Base-by-base conservation (phyloP, 2,113 vertebrate genomes). In the Vombatus ursinus region DNA sequence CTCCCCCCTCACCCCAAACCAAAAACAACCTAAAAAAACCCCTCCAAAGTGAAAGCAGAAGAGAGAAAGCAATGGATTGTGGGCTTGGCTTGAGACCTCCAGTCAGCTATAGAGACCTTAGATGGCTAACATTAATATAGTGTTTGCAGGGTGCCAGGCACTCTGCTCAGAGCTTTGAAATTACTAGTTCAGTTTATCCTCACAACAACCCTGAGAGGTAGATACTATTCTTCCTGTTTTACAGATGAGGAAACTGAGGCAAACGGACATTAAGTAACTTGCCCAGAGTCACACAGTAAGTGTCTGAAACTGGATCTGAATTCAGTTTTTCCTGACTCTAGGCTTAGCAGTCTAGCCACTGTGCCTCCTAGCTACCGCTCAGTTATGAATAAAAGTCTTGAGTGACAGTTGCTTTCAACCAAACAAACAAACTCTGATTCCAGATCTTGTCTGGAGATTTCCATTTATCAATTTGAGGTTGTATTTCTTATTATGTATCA, bases 351-450 rank as follows among this genome's bases (percentile, higher is more conserved):
- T 23, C 16, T 77, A 37, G 19, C 14, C 3, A 77, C 5, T 84
- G 68, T 44, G n/a, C 19, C 68, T 44, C 16, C 68, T 44, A 84
- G 6, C 68, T 44, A 44, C n/a, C 68, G 8, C 0, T 44, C 19
- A 44, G 19, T 44, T 84, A 84, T 44, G n/a, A 84, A 44, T 84
- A 44, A 84, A 44, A 84, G 37, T 22, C 19, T 23, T 84, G 68
- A 84, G 8, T 44, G 16, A 77, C n/a, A 44, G 16, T 91, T 91
- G 23, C 47, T 95, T 94, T 93, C 50, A 94, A 89, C n/a, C 93
- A 96, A 92, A 92, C 90, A 92, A 92, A 92, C 92, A 92, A 49
- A 24, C 49, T 89, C 52, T 48, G 53, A 90, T 94, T 77, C 4
- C 25, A 47, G 68, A 49, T 9, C 25, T 89, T 96, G 91, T 93